Base-by-base conservation (phyloP, 2,888 invertebrate species). In the Molanna angustata region DNA sequence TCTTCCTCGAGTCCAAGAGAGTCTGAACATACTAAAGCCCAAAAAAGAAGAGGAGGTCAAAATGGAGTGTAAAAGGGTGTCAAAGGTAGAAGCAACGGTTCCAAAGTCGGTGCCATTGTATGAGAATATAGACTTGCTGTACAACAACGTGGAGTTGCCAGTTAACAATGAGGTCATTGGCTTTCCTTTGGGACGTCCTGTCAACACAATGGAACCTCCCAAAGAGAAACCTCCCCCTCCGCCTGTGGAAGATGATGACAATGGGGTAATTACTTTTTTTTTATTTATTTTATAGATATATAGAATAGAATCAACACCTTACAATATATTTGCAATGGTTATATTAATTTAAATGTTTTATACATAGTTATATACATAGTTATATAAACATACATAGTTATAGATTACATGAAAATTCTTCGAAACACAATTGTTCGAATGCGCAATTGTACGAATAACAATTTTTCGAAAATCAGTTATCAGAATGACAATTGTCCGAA, bases 191-290 rank as follows among this genome's bases (percentile, higher is more conserved):
- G 80, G 82, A 57, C 70, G 83, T 60, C 79, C 83, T 1, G 70
- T 78, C 4, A 79, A 79, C 64, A 74, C 70, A 33, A 60, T 84
- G 64, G 87, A 89, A 64, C 90, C 90, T 11, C 89, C 89, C n/a
- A 88, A 84, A 64, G 90, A 90, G 65, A 90, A 90, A 64, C 92
- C 91, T 20, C 91, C 91, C 1, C 91, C 91, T 9, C 88, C 88
- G 2, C 89, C 89, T 0, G 76, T 77, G 47, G 84, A 84, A 49
- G 63, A 63, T 41, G 60, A 62, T 19, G 75, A 77, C 63, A 73
- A 72, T 57, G 74, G 71, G 66, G 78, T 74, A 64, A 70, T 74
- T 73, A 37, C n/a, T n/a, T n/a, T n/a, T n/a, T n/a, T n/a, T n/a
- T n/a, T n/a, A n/a, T n/a, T n/a, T n/a, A n/a, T n/a, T n/a, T n/a